Conservation (phyloP, 92 coral and sea anemone species). For the Heteractis magnifica region DNA sequence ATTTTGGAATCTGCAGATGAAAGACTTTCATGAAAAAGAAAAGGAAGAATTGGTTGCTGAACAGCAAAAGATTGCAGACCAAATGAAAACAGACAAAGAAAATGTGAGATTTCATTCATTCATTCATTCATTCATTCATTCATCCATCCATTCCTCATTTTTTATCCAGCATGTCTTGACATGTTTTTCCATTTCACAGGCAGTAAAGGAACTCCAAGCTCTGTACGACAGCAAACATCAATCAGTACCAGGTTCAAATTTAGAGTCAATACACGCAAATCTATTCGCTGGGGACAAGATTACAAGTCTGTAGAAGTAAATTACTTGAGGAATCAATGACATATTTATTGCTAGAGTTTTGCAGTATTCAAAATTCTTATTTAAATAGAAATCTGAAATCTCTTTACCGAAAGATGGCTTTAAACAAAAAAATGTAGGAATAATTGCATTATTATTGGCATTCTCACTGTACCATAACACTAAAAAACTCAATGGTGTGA, state of each 20-base stretch:
- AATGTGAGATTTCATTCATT: slow-evolving; percentile 50
- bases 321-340: neutral
- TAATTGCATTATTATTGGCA: neutral
- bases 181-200: slow-evolving; percentile 35
- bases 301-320: slow-evolving; percentile 59
- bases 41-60: slow-evolving; percentile 68
- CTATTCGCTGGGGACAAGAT: slow-evolving; percentile 78
- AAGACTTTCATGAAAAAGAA: slow-evolving; percentile 92
- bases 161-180: neutral
- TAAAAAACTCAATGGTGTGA: neutral
- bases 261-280: slow-evolving; percentile 73
- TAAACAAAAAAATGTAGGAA: neutral
- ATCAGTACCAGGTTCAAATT: slow-evolving; percentile 63
- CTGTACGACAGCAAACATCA: slow-evolving; percentile 66
- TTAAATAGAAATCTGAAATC: slow-evolving; percentile 9
- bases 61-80: slow-evolving; percentile 73
- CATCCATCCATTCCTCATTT: neutral
- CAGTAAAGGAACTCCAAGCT: slow-evolving; percentile 54
- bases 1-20: slow-evolving; percentile 55
- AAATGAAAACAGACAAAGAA: slow-evolving; percentile 67
- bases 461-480: neutral
- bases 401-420: neutral
- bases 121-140: neutral
- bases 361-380: slow-evolving; percentile 13
- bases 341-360: slow-evolving; percentile 1